phyloP scores from a whole-genome alignment of 2,113 vertebrate species.

The Xenopus laevis region DNA sequence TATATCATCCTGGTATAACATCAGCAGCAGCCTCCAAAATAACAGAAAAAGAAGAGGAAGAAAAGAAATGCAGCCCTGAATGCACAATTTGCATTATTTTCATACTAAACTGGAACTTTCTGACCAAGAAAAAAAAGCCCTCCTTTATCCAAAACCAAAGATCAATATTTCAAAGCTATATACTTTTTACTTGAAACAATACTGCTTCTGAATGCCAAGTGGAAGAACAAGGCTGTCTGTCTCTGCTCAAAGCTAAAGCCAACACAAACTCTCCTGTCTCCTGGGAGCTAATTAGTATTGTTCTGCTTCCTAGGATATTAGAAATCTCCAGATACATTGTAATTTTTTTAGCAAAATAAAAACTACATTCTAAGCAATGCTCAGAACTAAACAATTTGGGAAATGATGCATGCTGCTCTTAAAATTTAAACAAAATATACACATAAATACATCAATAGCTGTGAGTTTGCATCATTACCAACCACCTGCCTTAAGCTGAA shows the following conservation, averaged over 20 bases:
- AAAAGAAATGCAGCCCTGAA: not conserved
- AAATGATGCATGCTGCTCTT: too few relatives aligned
- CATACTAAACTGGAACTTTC: not conserved
- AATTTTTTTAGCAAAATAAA: conserved; percentile 54
- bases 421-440: too few relatives aligned
- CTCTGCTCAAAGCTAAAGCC: conserved; percentile 52
- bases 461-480: too few relatives aligned
- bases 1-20: not conserved
- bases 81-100: too few relatives aligned
- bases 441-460: too few relatives aligned
- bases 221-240: conserved; percentile 43
- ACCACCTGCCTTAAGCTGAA: too few relatives aligned
- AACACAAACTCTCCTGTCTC: conserved; percentile 53
- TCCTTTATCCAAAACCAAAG: conserved; percentile 23
- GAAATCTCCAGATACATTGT: conserved; percentile 46
- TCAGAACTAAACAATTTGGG: not conserved
- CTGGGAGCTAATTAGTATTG: conserved; percentile 58
- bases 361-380: conserved; percentile 36
- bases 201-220: conserved; percentile 50
- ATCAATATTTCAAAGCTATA: conserved; percentile 47
- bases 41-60: not conserved
- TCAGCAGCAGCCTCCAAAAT: not conserved
- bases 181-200: conserved; percentile 48
- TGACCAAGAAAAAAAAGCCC: conserved; percentile 18
- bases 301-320: conserved; percentile 46